Percentiles rank a stretch among this genome's conserved stretches.
Conservation (phyloP, 2,888 invertebrate species). For the Petrolisthes cinctipes region DNA sequence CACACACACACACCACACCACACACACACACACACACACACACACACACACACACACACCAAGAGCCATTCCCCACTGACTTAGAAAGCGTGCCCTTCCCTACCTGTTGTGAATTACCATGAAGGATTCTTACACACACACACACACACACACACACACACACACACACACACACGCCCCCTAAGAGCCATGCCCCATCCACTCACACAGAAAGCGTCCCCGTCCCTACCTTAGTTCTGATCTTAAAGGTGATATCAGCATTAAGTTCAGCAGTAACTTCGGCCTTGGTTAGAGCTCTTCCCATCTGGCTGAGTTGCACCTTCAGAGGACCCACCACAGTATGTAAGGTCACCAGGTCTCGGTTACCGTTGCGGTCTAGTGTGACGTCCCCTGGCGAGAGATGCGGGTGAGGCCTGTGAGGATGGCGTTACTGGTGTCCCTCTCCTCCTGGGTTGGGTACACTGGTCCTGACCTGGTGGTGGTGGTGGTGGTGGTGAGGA, state of each 20-base stretch:
- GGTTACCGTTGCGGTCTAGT: background rate
- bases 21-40: too few species aligned
- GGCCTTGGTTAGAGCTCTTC: slow-evolving; percentile 8
- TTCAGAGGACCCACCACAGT: slow-evolving; percentile 1
- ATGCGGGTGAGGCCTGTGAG: background rate
- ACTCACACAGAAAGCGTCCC: background rate
- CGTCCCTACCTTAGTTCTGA: slow-evolving; percentile 17
- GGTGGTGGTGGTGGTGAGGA: background rate
- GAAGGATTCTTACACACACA: background rate
- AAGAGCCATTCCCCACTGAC: too few species aligned
- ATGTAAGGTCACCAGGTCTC: background rate
- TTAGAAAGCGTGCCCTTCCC: too few species aligned
- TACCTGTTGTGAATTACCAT: background rate
- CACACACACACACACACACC: too few species aligned
- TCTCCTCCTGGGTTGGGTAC: slow-evolving; percentile 15
- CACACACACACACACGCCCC: background rate
- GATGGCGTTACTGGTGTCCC: background rate
- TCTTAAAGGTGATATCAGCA: slow-evolving; percentile 25
- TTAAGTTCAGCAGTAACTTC: background rate
- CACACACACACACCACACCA: too few species aligned
- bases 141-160: too few species aligned
- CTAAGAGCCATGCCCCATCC: background rate
- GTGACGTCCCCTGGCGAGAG: background rate
- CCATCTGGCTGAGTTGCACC: slow-evolving; percentile 1
- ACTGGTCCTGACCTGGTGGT: slow-evolving; percentile 12